Evolutionary conservation across 1,140 invertebrate genomes (phyloP).

Genomic region (Doryteuthis pealeii): DNA sequence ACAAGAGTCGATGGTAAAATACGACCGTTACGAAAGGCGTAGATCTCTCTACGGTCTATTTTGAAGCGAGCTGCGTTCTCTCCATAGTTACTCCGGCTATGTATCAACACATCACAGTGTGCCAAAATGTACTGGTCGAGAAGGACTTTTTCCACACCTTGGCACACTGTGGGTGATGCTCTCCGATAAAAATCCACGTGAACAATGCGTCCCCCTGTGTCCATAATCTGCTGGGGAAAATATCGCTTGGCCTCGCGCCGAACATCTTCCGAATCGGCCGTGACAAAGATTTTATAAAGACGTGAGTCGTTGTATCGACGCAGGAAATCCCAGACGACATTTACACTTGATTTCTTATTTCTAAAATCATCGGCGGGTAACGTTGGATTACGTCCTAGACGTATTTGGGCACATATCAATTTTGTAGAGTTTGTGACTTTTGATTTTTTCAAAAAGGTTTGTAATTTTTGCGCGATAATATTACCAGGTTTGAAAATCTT

Average conservation of each 20-base stretch:
- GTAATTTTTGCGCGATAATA: not conserved
- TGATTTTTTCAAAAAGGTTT: conserved; percentile 1
- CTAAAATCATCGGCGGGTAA: conserved; percentile 26
- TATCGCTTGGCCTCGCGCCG: conserved; percentile 12
- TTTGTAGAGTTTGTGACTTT: not conserved
- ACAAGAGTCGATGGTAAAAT: not conserved
- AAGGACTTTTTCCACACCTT: conserved; percentile 24
- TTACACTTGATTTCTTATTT: conserved; percentile 6
- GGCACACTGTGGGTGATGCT: conserved; percentile 13
- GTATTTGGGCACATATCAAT: conserved; percentile 34
- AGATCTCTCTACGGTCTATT: not conserved
- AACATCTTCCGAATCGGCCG: conserved; percentile 27
- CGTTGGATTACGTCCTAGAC: conserved; percentile 31
- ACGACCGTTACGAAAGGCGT: not conserved
- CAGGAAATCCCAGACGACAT: conserved; percentile 26
- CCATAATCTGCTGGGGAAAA: conserved; percentile 18
- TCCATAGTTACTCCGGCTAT: conserved; percentile 25
- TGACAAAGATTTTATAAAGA: conserved; percentile 27
- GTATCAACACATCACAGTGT: conserved; percentile 31
- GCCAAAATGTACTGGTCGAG: conserved; percentile 33
- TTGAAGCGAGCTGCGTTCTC: not conserved
- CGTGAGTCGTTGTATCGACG: conserved; percentile 11
- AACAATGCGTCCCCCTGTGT: conserved; percentile 21
- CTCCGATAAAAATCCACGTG: conserved; percentile 27
- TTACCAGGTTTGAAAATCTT: conserved; percentile 10